Base-by-base conservation (phyloP, 1,140 invertebrate species). In the Microplitis demolitor region DNA sequence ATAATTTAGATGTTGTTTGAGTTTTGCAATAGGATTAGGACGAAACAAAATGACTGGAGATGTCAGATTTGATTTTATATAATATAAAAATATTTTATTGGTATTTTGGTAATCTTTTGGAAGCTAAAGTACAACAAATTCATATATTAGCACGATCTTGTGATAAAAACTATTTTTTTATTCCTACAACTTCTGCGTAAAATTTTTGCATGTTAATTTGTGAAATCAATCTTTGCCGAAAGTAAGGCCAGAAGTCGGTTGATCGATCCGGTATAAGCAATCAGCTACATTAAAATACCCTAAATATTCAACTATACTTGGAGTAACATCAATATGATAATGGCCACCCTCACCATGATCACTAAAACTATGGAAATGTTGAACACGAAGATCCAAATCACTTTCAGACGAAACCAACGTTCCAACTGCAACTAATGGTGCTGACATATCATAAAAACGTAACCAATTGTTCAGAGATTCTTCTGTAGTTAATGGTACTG, bases 301-400 rank as follows among this genome's bases (percentile, higher is more conserved):
- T 74, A 94, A 87, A 84, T 97, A 98, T 82, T 95, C 92, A 1
- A 93, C 95, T 34, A 84, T 89, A 13, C 93, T 91, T 0, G 97
- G 96, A 24, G 95, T 96, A 4, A 93, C 95, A 87, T 98, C 97
- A 82, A 93, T 93, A 85, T 98, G 97, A 88, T 98, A 99, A 90
- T 99, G 97, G 4, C 97, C 97, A 73, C 95, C 97, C 88, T 96
- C 92, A 35, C 92, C 93, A 83, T 95, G 93, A 79, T 92, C 86
- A 81, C 94, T 95, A 84, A 95, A 97, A 72, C 95, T 95, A 84
- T 99, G 97, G 82, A 98, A 98, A 88, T 99, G 97, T 84, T 98
- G 96, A 37, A 97, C 89, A 77, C 97, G 89, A 33, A 98, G 88
- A 88, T 98, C 95, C 75, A 97, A 85, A 64, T 92, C 93, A 76